phyloP scores from a whole-genome alignment of 2,797 vertebrate species.

The Phoebastria nigripes region DNA sequence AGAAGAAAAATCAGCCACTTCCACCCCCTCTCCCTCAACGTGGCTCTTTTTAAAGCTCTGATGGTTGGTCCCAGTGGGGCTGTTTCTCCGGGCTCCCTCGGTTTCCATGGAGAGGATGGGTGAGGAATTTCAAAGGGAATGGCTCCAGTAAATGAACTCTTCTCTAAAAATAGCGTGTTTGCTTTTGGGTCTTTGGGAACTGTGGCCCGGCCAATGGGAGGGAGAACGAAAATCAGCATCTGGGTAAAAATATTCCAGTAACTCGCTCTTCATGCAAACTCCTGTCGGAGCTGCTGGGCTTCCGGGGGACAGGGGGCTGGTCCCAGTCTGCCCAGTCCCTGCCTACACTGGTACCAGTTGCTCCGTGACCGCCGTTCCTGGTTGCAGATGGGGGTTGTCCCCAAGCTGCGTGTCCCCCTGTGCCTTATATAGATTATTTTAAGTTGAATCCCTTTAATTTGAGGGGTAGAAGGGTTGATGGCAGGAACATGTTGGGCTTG shows the following conservation, averaged over 20 bases:
- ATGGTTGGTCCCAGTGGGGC: conserved; percentile 39
- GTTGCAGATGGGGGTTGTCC: background rate
- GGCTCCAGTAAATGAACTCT: conserved; percentile 73
- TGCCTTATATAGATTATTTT: background rate
- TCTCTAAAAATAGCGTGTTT: conserved; percentile 77
- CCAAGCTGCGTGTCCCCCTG: background rate
- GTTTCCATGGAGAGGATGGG: conserved; percentile 71
- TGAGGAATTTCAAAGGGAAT: conserved; percentile 79
- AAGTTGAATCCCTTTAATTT: background rate
- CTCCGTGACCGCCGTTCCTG: rapidly evolving
- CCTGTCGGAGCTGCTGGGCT: background rate
- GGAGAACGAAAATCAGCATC: conserved; percentile 36
- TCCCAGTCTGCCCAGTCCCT: background rate
- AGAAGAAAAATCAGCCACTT: background rate
- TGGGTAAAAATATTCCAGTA: conserved; percentile 52
- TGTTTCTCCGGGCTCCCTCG: conserved; percentile 35
- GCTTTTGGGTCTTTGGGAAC: conserved; percentile 70
- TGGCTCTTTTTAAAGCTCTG: conserved; percentile 28
- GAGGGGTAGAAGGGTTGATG: background rate
- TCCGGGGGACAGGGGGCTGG: background rate
- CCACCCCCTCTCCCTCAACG: background rate
- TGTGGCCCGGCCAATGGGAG: background rate
- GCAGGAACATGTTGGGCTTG: background rate
- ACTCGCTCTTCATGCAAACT: background rate
- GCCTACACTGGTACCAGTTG: background rate